These are phyloP conservation scores for Pollenia labialis DNA, from an alignment of 2,888 invertebrate genomes.

Conservation along the genomic window DNA sequence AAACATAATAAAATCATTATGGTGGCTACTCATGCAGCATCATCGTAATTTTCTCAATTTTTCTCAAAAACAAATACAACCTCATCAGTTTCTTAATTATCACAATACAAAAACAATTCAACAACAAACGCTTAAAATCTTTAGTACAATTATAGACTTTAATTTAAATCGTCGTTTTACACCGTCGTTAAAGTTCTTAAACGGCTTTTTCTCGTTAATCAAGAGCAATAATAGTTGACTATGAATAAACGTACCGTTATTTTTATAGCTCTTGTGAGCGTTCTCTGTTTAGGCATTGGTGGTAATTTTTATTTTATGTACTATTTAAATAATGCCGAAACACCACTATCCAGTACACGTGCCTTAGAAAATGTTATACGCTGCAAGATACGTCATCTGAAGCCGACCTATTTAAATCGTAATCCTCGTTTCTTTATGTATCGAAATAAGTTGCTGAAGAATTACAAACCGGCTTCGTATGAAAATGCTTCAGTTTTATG, in stretches of 20 bases:
- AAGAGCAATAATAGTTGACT: constrained; percentile 61
- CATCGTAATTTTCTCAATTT: constrained; percentile 48
- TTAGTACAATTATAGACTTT: not conserved
- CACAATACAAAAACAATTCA: not conserved
- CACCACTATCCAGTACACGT: constrained; percentile 85
- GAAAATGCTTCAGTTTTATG: constrained; percentile 85
- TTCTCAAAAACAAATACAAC: constrained; percentile 12
- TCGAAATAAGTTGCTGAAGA: constrained; percentile 82
- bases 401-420: constrained; percentile 83
- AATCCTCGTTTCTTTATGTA: constrained; percentile 84
- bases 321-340: constrained; percentile 82
- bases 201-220: not conserved
- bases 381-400: constrained; percentile 82
- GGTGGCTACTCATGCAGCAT: constrained; percentile 61
- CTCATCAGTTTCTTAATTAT: not conserved
- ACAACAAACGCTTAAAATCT: not conserved
- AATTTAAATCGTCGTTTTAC: constrained; percentile 31
- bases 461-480: constrained; percentile 81
- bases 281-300: constrained; percentile 79
- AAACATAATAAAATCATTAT: constrained; percentile 57
- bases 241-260: constrained; percentile 81
- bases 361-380: constrained; percentile 82
- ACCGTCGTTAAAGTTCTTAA: not conserved
- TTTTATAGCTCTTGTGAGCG: constrained; percentile 79
- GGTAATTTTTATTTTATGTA: constrained; percentile 84